Evolutionary conservation across 2,888 invertebrate species (phyloP).

Genomic region (Tethea ocularis): DNA sequence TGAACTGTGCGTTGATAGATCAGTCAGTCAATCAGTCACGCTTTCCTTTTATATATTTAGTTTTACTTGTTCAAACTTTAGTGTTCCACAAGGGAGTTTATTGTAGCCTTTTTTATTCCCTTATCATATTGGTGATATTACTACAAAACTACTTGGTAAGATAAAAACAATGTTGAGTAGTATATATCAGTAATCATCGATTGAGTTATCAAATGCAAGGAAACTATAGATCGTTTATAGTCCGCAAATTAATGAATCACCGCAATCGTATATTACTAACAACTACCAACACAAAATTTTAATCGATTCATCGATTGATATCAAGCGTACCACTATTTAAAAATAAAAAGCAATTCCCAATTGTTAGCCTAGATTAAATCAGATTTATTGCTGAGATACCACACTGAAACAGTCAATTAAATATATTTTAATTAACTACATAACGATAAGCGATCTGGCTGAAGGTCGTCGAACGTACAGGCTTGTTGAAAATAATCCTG

Average conservation of each 20-base stretch:
- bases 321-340: background rate
- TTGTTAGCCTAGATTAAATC: background rate
- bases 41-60: no score
- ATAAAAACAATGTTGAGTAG: background rate
- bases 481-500: no score
- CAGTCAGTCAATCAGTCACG: no score
- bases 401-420: background rate
- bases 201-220: background rate
- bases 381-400: background rate
- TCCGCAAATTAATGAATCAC: background rate
- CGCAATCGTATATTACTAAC: background rate
- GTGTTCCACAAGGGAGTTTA: background rate
- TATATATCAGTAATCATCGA: background rate
- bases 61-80: background rate
- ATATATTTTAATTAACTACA: background rate
- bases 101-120: background rate
- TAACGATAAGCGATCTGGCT: background rate
- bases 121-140: background rate
- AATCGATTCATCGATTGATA: background rate
- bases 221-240: background rate
- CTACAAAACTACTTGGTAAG: background rate
- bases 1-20: no score
- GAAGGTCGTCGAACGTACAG: background rate
- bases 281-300: background rate
- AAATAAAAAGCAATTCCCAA: background rate